Evolutionary conservation across 2,113 vertebrate genomes (phyloP), one percentile per base, ranked within the genome.

Genomic region (Cephalopterus ornatus): DNA sequence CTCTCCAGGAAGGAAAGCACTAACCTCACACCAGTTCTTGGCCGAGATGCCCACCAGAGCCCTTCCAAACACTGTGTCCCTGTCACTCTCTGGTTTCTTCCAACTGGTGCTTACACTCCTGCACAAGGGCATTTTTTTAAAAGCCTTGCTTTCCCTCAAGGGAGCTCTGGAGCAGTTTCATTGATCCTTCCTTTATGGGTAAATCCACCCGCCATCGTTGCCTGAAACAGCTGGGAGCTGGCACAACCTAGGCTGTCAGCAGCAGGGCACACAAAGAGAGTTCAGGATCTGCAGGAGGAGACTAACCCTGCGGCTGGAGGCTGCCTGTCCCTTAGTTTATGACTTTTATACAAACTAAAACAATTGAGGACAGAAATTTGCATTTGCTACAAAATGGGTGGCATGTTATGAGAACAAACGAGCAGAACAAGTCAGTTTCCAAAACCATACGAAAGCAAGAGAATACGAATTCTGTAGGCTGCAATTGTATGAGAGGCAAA

Each of bases 121-220:
- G 41, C 3, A 2, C 12, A 3, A 78, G 13, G 16, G 33, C 61
- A 39, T 72, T 88, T 82, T 82, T 50, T 71, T 59, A 49, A 79
- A 85, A 79, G 35, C 42, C 33, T 53, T 5, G 0, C 15, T 95
- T 23, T 83, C 82, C 46, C 52, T 53, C 47, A n/a, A 33, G 22
- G 33, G 42, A 92, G 17, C 42, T 35, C 46, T n/a, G 73, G 26
- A 66, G 26, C 61, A 44, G 21, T 59, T 85, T 78, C 41, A 33
- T 12, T 0, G 0, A 44, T 26, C 68, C 37, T 71, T 41, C 37
- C 46, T 5, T 0, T 19, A 47, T 0, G 2, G 39, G 14, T n/a
- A 37, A 56, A 81, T 41, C 28, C 42, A 58, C 9, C 32, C 3
- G 0, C 55, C 61, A 17, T 14, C 4, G 1, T 59, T n/a, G 37